phyloP scores from a whole-genome alignment of 2,888 invertebrate genomes.

The Lasioglossum villosulum region DNA sequence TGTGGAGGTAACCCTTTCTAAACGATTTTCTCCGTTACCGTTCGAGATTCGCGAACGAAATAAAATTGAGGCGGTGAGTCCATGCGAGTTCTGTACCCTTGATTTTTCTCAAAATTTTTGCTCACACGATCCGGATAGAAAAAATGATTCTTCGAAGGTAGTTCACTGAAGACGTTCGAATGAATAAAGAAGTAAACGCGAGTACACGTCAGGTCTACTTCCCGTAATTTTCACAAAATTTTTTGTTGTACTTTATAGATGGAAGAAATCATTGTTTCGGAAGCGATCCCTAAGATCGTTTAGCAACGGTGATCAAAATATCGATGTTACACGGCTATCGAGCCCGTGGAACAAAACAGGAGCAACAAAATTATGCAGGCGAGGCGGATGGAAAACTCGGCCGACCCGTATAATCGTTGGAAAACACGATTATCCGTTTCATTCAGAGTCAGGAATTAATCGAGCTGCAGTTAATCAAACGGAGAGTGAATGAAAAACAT shows the following conservation, averaged over 20 bases:
- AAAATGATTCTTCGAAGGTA: no score
- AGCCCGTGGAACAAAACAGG: not conserved
- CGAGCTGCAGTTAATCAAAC: not conserved
- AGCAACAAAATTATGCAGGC: not conserved
- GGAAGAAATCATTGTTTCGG: no score
- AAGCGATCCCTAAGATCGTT: no score
- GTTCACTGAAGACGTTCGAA: no score
- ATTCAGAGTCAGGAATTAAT: slow-evolving; percentile 1
- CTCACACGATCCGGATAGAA: no score
- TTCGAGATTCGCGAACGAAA: not conserved
- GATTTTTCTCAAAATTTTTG: not conserved
- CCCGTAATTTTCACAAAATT: no score
- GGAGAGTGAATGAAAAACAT: slow-evolving; percentile 10
- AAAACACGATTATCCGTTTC: not conserved
- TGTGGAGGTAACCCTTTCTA: not conserved
- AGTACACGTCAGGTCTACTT: no score
- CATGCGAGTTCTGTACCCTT: not conserved
- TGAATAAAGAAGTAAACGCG: no score
- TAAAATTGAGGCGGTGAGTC: not conserved
- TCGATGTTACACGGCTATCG: not conserved
- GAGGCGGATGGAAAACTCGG: not conserved
- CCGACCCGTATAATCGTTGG: not conserved
- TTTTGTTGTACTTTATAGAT: no score
- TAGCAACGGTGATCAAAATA: not conserved
- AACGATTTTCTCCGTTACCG: not conserved